Conservation (phyloP, 1,140 invertebrate genomes). For the Drosophila melanica region DNA sequence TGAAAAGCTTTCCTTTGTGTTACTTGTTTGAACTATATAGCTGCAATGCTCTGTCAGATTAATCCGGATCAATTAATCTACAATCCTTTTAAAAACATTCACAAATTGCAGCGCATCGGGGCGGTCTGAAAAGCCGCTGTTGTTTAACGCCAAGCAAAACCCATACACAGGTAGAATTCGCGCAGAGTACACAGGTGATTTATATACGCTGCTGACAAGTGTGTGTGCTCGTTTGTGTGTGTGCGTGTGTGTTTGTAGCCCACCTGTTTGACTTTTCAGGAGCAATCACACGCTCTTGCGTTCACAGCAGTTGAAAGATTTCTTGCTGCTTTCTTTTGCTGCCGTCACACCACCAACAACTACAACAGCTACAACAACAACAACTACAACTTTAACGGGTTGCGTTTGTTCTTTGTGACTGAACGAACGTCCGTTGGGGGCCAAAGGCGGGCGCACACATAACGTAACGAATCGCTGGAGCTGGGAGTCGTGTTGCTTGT, state of each 20-base stretch:
- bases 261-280: constrained; percentile 73
- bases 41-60: too few species aligned
- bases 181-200: constrained; percentile 30
- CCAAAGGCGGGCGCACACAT: constrained; percentile 35
- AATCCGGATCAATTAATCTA: too few species aligned
- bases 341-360: constrained; percentile 36
- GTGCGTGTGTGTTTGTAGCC: constrained; percentile 24
- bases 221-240: constrained; percentile 19
- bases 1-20: too few species aligned
- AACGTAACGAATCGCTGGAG: constrained; percentile 61
- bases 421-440: constrained; percentile 47
- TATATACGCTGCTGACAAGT: constrained; percentile 11
- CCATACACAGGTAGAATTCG: constrained; percentile 34
- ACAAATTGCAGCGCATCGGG: constrained; percentile 25
- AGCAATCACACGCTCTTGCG: constrained; percentile 69
- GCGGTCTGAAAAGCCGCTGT: constrained; percentile 1
- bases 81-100: too few species aligned
- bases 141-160: constrained; percentile 34
- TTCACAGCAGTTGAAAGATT: constrained; percentile 62
- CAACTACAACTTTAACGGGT: constrained; percentile 51
- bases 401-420: constrained; percentile 74
- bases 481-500: constrained; percentile 48
- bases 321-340: constrained; percentile 65
- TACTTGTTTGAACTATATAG: too few species aligned
- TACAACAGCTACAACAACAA: constrained; percentile 11